A percentile compares a stretch with the other conserved stretches of the same genome.
Conservation (phyloP, 2,888 invertebrate genomes). For the Ochlodes sylvanus region DNA sequence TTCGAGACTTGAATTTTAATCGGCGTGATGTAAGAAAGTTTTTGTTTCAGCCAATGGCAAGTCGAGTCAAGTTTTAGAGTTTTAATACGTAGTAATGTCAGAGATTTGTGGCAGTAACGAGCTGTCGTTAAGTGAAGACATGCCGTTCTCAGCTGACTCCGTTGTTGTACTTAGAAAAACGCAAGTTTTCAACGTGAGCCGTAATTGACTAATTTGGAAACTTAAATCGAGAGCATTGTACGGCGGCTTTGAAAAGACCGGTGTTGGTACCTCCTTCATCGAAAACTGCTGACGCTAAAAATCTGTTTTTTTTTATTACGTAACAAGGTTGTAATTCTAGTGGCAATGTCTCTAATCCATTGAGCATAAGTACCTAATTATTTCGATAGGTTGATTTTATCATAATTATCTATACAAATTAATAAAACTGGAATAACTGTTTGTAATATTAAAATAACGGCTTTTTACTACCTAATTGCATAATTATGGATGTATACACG, state of each 20-base stretch:
- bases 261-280: neutral
- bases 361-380: too few relatives aligned
- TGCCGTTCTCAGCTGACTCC: conserved; percentile 55
- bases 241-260: conserved; percentile 14
- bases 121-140: conserved; percentile 74
- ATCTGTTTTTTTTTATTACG: neutral
- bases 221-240: conserved; percentile 50
- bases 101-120: conserved; percentile 82
- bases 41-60: conserved; percentile 75
- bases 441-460: too few relatives aligned
- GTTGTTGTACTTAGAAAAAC: conserved; percentile 62
- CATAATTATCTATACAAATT: too few relatives aligned
- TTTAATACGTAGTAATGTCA: conserved; percentile 82
- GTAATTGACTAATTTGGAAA: conserved; percentile 61
- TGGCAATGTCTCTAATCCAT: too few relatives aligned
- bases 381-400: too few relatives aligned
- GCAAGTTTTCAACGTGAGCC: conserved; percentile 43
- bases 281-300: neutral
- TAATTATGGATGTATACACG: too few relatives aligned
- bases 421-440: too few relatives aligned
- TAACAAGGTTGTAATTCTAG: neutral
- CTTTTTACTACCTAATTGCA: too few relatives aligned
- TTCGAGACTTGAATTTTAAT: conserved; percentile 79
- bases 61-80: conserved; percentile 78
- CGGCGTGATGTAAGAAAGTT: conserved; percentile 80